phyloP scores from a whole-genome alignment of 2,888 invertebrate genomes.

The Drosophila macrospina region DNA sequence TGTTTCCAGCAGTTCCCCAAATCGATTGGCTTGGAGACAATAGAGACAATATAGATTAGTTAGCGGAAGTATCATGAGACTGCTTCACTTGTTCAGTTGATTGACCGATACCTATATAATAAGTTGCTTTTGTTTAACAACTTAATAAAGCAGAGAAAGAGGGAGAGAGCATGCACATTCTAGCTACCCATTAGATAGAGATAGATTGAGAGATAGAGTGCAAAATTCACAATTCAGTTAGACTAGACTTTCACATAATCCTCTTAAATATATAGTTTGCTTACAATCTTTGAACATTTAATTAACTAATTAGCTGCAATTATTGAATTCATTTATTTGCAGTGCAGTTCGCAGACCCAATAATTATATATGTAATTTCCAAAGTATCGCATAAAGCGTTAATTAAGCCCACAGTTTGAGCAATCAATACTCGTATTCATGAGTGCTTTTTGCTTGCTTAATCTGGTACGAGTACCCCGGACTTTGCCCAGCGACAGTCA shows the following conservation, averaged over 20 bases:
- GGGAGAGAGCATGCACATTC: background rate
- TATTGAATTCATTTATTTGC: background rate
- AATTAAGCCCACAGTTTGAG: background rate
- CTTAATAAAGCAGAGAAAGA: background rate
- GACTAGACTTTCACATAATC: background rate
- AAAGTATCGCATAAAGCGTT: slow-evolving; percentile 6
- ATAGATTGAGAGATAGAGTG: too few relatives aligned
- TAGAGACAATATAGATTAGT: slow-evolving; percentile 31
- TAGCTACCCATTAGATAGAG: background rate
- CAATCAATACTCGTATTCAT: background rate
- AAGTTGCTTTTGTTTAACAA: background rate
- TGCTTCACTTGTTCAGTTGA: background rate
- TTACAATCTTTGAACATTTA: slow-evolving; percentile 3
- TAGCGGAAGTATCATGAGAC: slow-evolving; percentile 3
- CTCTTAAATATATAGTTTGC: slow-evolving; percentile 12
- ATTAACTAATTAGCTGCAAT: slow-evolving; percentile 28
- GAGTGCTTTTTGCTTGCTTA: background rate
- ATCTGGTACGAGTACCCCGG: slow-evolving; percentile 11
- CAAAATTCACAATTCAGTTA: background rate
- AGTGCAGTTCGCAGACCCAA: slow-evolving; percentile 12
- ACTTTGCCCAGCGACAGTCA: slow-evolving; percentile 38
- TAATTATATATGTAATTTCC: slow-evolving; percentile 13
- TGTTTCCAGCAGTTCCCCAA: slow-evolving; percentile 11
- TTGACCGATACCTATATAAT: too few relatives aligned
- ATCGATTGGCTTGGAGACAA: background rate